Percentiles rank a stretch among this genome's conserved stretches.
Conservation (phyloP, 1,140 invertebrate genomes). For the Temnothorax nylanderi region DNA sequence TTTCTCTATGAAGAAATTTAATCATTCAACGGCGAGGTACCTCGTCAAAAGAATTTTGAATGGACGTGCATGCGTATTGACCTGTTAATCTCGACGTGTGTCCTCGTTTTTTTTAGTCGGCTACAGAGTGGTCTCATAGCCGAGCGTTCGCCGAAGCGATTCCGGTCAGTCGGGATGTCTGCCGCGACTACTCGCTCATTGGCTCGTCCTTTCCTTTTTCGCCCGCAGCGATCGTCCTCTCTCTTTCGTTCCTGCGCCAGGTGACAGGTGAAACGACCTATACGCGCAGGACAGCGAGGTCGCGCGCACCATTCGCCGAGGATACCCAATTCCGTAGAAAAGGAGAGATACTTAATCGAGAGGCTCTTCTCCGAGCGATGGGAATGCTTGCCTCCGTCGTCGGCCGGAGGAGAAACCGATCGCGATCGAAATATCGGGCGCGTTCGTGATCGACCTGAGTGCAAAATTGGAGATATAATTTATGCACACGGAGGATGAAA, state of each 20-base stretch:
- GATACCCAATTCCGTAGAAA: constrained; percentile 74
- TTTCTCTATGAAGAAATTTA: not conserved
- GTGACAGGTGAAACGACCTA: constrained; percentile 77
- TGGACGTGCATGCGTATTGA: constrained; percentile 10
- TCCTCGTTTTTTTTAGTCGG: constrained; percentile 40
- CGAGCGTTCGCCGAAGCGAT: constrained; percentile 31
- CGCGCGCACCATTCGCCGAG: constrained; percentile 69
- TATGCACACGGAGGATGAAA: not conserved
- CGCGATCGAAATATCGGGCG: constrained; percentile 36
- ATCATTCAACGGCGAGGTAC: not conserved
- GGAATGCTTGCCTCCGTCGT: constrained; percentile 31
- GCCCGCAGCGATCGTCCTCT: constrained; percentile 71
- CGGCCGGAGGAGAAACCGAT: constrained; percentile 43
- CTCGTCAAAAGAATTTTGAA: constrained; percentile 21
- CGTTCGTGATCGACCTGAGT: constrained; percentile 14
- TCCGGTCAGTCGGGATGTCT: constrained; percentile 57
- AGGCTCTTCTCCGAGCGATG: constrained; percentile 48
- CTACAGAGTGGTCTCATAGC: not conserved
- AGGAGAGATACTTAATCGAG: constrained; percentile 65
- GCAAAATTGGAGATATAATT: constrained; percentile 28
- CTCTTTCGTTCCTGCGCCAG: constrained; percentile 73
- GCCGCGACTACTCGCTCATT: constrained; percentile 20
- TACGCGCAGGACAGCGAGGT: constrained; percentile 72
- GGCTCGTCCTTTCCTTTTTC: constrained; percentile 68
- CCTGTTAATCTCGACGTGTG: not conserved